A percentile compares a stretch with the other conserved stretches of the same genome.
Evolutionary conservation across 1,140 invertebrate species (phyloP).

Genomic region (Euborellia annulipes): DNA sequence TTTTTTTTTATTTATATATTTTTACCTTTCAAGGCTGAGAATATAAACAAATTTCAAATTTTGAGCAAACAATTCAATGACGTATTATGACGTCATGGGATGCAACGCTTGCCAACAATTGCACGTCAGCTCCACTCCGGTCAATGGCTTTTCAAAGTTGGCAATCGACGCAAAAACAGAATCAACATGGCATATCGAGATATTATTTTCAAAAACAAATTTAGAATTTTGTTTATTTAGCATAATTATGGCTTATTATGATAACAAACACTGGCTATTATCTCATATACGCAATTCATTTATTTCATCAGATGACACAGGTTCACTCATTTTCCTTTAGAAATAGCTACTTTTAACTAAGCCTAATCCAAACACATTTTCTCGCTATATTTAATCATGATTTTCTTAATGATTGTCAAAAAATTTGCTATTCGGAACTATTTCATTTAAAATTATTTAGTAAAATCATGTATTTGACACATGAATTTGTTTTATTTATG

Average conservation of each 20-base stretch:
- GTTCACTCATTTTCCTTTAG: slow-evolving; percentile 27
- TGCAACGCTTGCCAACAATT: no score
- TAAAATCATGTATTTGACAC: not conserved
- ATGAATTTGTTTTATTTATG: not conserved
- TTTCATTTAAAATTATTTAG: slow-evolving; percentile 6
- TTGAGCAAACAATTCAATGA: no score
- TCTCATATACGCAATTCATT: slow-evolving; percentile 87
- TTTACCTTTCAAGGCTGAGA: no score
- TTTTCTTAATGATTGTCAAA: not conserved
- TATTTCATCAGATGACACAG: slow-evolving; percentile 89
- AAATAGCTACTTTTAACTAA: not conserved
- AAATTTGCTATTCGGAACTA: not conserved
- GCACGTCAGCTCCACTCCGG: no score
- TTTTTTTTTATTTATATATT: no score
- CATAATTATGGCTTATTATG: slow-evolving; percentile 68
- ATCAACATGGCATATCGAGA: no score
- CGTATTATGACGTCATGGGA: no score
- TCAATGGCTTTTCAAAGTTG: no score
- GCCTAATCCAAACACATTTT: not conserved
- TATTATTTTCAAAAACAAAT: slow-evolving; percentile 39
- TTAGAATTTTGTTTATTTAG: slow-evolving; percentile 7
- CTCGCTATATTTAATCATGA: not conserved
- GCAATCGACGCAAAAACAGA: no score
- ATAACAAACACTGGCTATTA: slow-evolving; percentile 81
- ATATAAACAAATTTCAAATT: no score